Base-by-base conservation (phyloP, 35 echinoderm and acorn worm species). In the Chiridota heheva region DNA sequence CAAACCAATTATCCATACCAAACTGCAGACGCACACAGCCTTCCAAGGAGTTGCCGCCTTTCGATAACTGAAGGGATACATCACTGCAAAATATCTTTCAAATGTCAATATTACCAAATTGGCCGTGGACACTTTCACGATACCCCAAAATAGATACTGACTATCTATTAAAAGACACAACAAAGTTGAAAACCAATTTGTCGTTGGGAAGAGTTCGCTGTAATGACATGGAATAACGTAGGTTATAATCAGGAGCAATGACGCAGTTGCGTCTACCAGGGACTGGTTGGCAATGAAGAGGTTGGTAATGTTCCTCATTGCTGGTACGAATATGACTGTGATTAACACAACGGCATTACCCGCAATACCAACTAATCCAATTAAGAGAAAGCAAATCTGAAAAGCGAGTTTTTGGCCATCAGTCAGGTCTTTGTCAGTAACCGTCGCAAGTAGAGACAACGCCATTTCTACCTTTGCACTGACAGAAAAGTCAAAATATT, bases 231-330 rank as follows among this genome's bases (percentile, higher is more conserved):
- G 79, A 30, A 81, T 36, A 4, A 86, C 36, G 62, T 83, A 88
- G 13, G 39, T 24, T 24, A 58, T 30, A 12, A 83, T 5, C 4
- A 93, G 70, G 4, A 93, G 59, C 3, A 88, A 7, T 26, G 85
- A 88, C 30, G 74, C 81, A 0, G 25, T 7, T 7, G 88, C 59
- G 58, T 93, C 90, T 3, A 84, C 72, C 1, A 93, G 42, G 16
- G 90, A 93, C 40, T 93, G 90, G 69, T 93, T 93, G 45, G 71
- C 78, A 57, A 93, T 76, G 20, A 93, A 67, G 53, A 93, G 17
- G 63, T 88, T 93, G 8, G 80, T 77, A 15, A 78, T 22, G 36
- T 78, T 78, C 27, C 75, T 38, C 45, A 78, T 17, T 17, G 33
- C 75, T 42, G 75, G 75, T 8, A 78, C 75, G n/a, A 61, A 31